Evolutionary conservation across 2,113 vertebrate genomes (phyloP).

Genomic region (Otis tarda): DNA sequence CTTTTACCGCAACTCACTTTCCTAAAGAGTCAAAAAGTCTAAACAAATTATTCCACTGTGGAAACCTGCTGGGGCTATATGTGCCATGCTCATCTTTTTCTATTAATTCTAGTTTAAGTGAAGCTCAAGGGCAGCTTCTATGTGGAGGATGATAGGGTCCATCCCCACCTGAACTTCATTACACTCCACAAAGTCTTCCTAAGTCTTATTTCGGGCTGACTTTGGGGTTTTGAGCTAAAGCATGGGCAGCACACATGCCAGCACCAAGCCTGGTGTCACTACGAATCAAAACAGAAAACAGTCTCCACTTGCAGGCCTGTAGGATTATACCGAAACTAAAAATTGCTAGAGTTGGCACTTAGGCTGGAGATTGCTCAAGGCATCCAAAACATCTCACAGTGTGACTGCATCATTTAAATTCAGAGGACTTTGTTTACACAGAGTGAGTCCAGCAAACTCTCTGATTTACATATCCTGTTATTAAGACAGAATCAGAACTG

Average conservation of each 20-base stretch:
- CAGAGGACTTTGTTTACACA: not conserved
- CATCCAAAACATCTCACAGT: not conserved
- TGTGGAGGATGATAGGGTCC: not conserved
- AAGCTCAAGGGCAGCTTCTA: not conserved
- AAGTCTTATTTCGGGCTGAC: not conserved
- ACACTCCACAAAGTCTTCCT: rapidly evolving
- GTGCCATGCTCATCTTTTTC: not conserved
- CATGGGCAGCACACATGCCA: not conserved
- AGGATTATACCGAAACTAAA: not conserved
- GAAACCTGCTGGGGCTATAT: not conserved
- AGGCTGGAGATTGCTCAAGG: not conserved
- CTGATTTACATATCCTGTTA: not conserved
- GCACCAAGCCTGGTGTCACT: not conserved
- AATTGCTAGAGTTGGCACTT: not conserved
- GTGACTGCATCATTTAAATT: not conserved
- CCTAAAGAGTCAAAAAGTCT: not conserved
- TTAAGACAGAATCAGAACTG: not conserved
- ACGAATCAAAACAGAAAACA: not conserved
- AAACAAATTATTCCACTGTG: not conserved
- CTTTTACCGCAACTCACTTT: not conserved
- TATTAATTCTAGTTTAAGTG: not conserved
- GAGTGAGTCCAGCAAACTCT: not conserved
- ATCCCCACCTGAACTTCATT: not conserved
- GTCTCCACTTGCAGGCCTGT: not conserved
- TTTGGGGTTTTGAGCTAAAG: not conserved